These are phyloP conservation scores for Micrastur ruficollis DNA, from an alignment of 2,797 vertebrate genomes.

Conservation along the genomic window DNA sequence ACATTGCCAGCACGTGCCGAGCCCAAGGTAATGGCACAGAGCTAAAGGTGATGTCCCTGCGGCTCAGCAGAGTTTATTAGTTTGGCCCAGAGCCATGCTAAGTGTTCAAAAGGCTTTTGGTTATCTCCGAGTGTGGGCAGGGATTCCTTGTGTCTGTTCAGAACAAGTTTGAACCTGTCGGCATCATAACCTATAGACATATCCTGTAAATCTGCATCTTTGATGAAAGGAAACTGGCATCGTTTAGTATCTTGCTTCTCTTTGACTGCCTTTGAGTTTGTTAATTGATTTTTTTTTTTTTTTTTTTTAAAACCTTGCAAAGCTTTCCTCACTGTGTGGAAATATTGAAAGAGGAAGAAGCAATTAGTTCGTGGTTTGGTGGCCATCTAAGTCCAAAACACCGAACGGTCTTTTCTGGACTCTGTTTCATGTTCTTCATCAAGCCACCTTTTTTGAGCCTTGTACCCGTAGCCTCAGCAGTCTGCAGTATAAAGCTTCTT, in stretches of 20 bases:
- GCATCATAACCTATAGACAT: not conserved
- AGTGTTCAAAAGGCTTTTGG: conserved; percentile 15
- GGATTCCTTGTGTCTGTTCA: not conserved
- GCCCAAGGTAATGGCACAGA: not conserved
- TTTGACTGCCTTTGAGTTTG: not conserved
- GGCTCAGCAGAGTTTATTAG: not conserved
- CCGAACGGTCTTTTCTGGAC: not conserved
- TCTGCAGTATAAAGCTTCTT: not conserved
- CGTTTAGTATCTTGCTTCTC: not conserved
- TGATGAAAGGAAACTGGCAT: not conserved
- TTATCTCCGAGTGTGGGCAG: conserved; percentile 20
- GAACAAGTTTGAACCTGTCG: not conserved
- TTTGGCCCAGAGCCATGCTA: conserved; percentile 17
- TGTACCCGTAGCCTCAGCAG: not conserved
- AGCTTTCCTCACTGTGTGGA: not conserved
- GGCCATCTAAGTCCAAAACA: not conserved
- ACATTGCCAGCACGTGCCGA: not conserved
- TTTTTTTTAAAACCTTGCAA: not conserved
- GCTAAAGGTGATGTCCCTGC: not conserved
- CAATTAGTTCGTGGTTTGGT: not conserved
- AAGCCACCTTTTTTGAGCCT: not conserved
- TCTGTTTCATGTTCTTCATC: not conserved
- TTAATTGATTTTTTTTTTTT: not conserved
- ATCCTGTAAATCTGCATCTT: not conserved
- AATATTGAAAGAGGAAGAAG: not conserved